These are phyloP conservation scores for Solea solea DNA, from an alignment of 2,113 vertebrate genomes.

Conservation along the genomic window DNA sequence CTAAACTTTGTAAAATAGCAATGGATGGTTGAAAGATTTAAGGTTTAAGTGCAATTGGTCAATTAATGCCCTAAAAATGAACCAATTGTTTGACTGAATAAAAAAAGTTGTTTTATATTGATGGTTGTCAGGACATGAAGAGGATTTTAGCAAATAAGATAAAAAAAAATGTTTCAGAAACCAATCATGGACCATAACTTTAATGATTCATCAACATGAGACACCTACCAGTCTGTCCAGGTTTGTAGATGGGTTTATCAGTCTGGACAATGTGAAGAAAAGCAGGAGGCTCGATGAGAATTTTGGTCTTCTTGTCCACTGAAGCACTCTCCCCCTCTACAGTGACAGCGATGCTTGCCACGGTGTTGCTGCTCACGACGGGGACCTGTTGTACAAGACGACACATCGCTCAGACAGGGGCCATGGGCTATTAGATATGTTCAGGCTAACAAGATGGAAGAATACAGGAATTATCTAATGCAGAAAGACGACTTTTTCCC, in stretches of 20 bases:
- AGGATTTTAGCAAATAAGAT: too few relatives aligned
- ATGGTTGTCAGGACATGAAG: too few relatives aligned
- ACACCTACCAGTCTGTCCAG: slow-evolving; percentile 74
- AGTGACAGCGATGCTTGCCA: slow-evolving; percentile 45
- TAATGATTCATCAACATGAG: too few relatives aligned
- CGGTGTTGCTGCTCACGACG: slow-evolving; percentile 15
- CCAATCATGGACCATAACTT: too few relatives aligned
- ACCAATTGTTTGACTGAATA: too few relatives aligned
- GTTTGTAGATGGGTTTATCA: slow-evolving; percentile 82
- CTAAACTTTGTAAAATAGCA: too few relatives aligned
- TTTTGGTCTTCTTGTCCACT: slow-evolving; percentile 50
- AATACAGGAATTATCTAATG: not conserved
- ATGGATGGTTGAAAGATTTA: too few relatives aligned
- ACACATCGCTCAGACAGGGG: not conserved
- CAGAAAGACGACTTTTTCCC: not conserved
- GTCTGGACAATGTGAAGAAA: slow-evolving; percentile 71
- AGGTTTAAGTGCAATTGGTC: too few relatives aligned
- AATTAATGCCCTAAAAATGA: too few relatives aligned
- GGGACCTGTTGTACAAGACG: slow-evolving; percentile 69
- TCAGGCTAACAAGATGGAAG: too few relatives aligned
- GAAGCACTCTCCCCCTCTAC: slow-evolving; percentile 12
- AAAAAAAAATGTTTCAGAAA: too few relatives aligned
- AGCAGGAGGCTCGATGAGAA: slow-evolving; percentile 56
- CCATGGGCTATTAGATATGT: not conserved
- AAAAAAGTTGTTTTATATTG: too few relatives aligned